phyloP scores from a whole-genome alignment of 2,888 invertebrate genomes.

The Metacarcinus magister region DNA sequence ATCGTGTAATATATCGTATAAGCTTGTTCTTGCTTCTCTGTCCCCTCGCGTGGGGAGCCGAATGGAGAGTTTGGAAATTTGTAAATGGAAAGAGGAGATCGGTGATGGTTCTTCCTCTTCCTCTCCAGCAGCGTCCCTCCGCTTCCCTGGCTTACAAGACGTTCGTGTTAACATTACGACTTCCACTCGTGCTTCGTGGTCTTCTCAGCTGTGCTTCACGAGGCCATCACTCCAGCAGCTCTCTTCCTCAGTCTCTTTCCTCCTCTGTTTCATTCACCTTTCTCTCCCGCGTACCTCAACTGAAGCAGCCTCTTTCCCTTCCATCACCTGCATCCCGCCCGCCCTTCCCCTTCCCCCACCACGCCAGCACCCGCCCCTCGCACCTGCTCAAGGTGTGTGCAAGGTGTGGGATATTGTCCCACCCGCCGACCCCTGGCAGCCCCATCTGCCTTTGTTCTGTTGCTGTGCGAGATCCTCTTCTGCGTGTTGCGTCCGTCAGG shows the following conservation, averaged over 20 bases:
- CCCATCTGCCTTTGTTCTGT: conserved; percentile 60
- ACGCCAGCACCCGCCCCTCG: not conserved
- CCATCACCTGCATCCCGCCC: conserved; percentile 20
- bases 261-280: not conserved
- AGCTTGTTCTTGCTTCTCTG: not conserved
- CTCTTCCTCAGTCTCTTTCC: conserved; percentile 26
- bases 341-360: not conserved
- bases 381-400: conserved; percentile 63
- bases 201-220: not conserved
- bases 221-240: not conserved
- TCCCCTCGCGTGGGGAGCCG: not conserved
- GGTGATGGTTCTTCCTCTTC: not conserved
- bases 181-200: not conserved
- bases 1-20: not conserved
- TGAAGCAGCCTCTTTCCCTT: conserved; percentile 38
- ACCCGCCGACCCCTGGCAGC: conserved; percentile 63
- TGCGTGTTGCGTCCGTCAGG: conserved; percentile 59
- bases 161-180: not conserved
- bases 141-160: not conserved
- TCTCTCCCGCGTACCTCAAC: conserved; percentile 19
- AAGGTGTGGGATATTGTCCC: conserved; percentile 72
- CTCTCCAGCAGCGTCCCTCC: not conserved
- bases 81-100: not conserved
- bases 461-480: conserved; percentile 43
- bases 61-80: not conserved